A percentile compares a stretch with the other conserved stretches of the same genome.
Evolutionary conservation across 1,140 invertebrate species (phyloP).

Genomic region (Branchinecta lynchi): DNA sequence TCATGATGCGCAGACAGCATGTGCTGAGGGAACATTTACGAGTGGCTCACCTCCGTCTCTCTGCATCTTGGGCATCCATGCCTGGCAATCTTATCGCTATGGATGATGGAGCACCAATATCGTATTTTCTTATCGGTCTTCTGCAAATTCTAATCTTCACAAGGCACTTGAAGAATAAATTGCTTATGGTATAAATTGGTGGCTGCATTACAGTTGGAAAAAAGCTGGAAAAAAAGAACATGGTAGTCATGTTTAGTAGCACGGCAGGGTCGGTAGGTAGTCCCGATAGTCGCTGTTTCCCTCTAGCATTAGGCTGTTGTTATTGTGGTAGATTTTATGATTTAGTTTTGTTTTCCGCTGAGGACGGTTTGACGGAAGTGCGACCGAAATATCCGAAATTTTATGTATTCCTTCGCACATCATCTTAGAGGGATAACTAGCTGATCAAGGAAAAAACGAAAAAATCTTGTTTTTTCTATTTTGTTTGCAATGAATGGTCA

Average conservation of each 20-base stretch:
- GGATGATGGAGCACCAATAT: conserved; percentile 61
- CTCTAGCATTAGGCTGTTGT: too few species aligned
- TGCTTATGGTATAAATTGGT: conserved; percentile 64
- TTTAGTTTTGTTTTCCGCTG: too few species aligned
- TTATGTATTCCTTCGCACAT: too few species aligned
- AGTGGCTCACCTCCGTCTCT: conserved; percentile 61
- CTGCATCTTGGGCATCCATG: conserved; percentile 83
- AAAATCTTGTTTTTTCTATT: too few species aligned
- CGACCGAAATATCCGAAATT: too few species aligned
- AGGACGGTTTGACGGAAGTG: too few species aligned
- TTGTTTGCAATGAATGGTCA: too few species aligned
- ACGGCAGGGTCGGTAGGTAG: too few species aligned
- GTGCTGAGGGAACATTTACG: conserved; percentile 70
- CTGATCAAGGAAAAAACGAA: too few species aligned
- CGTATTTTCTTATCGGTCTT: conserved; percentile 56
- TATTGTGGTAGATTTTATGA: too few species aligned
- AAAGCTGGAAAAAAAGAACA: conserved; percentile 49
- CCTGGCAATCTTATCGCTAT: conserved; percentile 77
- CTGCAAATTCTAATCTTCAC: conserved; percentile 63
- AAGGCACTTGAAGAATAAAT: conserved; percentile 65
- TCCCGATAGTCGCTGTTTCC: too few species aligned
- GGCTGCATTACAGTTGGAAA: conserved; percentile 89
- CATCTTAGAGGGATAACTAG: too few species aligned
- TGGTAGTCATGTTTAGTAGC: background rate
- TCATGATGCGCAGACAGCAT: conserved; percentile 72